Evolutionary conservation across 2,888 invertebrate genomes (phyloP).

Genomic region (Lepidonotus clava): DNA sequence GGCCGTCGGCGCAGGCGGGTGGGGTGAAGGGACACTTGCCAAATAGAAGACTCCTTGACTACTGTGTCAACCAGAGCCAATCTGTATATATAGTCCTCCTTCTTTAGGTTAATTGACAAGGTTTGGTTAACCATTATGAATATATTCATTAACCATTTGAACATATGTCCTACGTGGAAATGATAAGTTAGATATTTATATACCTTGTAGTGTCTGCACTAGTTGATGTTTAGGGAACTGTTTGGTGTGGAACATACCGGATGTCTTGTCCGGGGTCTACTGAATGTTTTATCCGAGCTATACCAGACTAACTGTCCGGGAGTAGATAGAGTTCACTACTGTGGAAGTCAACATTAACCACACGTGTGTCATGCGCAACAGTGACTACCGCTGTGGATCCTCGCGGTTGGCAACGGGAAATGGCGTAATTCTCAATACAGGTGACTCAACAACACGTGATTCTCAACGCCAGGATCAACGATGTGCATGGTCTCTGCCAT

Average conservation of each 20-base stretch:
- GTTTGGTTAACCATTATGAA: conserved; percentile 11
- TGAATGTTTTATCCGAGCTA: no score
- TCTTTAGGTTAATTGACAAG: no score
- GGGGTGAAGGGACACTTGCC: conserved; percentile 18
- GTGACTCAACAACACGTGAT: no score
- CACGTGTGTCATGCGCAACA: no score
- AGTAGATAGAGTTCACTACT: no score
- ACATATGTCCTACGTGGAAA: conserved; percentile 21
- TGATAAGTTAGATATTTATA: conserved; percentile 46
- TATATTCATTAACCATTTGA: conserved; percentile 18
- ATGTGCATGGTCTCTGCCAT: no score
- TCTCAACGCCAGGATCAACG: no score
- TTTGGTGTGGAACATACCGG: conserved; percentile 1
- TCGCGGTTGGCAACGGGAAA: no score
- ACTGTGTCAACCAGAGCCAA: background rate
- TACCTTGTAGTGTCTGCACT: conserved; percentile 42
- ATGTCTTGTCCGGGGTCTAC: background rate
- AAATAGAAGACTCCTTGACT: background rate
- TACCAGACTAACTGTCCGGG: no score
- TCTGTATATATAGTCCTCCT: conserved; percentile 14
- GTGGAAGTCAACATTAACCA: no score
- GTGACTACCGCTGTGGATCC: no score
- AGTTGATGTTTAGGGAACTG: conserved; percentile 29
- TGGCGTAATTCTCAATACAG: no score
- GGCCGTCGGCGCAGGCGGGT: background rate